These are phyloP conservation scores for Cyanoramphus novaezelandiae DNA, from an alignment of 2,113 vertebrate genomes.

Conservation along the genomic window DNA sequence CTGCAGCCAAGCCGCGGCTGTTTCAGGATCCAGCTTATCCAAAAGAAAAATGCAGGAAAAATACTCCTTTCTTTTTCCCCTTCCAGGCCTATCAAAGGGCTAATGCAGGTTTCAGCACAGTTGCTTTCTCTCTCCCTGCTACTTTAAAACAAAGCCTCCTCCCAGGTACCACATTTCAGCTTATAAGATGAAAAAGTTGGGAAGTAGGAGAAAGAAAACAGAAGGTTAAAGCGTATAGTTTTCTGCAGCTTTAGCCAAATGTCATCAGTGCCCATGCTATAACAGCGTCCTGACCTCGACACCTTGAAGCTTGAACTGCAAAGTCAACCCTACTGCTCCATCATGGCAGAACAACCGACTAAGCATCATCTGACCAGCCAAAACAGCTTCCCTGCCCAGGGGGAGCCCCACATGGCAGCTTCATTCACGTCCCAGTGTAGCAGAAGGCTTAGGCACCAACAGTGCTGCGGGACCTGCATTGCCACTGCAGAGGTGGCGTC, in stretches of 20 bases:
- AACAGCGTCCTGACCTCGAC: not conserved
- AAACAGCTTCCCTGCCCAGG: not conserved
- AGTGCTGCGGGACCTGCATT: not conserved
- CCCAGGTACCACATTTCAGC: not conserved
- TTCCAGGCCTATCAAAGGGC: not conserved
- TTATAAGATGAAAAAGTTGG: not conserved
- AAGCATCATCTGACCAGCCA: not conserved
- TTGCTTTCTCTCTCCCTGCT: not conserved
- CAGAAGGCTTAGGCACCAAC: not conserved
- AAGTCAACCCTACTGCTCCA: not conserved
- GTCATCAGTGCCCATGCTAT: not conserved
- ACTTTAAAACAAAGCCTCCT: not conserved
- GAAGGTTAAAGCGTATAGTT: not conserved
- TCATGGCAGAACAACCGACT: not conserved
- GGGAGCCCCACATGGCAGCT: fast-evolving
- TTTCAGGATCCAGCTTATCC: not conserved
- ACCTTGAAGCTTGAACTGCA: not conserved
- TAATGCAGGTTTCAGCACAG: not conserved
- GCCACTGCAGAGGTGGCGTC: not conserved
- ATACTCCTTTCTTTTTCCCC: not conserved
- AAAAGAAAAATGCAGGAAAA: not conserved
- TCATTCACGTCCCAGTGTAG: not conserved
- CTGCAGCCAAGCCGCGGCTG: not conserved
- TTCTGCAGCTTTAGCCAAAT: not conserved
- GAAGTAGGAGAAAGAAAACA: not conserved